Conservation (phyloP, 2,797 vertebrate species). For the Nyctalus aviator region DNA sequence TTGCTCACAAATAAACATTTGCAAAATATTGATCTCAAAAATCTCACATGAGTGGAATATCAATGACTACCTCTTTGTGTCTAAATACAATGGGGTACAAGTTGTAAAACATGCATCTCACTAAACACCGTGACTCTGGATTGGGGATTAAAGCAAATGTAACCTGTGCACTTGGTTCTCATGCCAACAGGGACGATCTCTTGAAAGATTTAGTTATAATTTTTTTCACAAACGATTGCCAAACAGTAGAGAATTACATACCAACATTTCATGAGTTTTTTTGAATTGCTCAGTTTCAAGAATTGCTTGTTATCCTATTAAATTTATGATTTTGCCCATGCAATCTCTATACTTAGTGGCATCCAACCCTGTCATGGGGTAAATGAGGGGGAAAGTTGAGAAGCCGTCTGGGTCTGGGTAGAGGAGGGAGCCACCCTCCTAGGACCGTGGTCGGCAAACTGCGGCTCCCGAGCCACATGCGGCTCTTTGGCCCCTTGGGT, state of each 20-base stretch:
- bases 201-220: background rate
- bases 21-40: slow-evolving; percentile 40
- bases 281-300: slow-evolving; percentile 11
- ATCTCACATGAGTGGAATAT: background rate
- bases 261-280: background rate
- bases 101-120: background rate
- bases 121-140: background rate
- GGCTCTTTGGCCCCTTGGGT: no score
- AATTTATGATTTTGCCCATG: background rate
- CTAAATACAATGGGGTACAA: background rate
- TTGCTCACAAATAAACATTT: background rate
- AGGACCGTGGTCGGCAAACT: no score
- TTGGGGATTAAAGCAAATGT: background rate
- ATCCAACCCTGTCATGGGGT: background rate
- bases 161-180: background rate
- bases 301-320: slow-evolving; percentile 37
- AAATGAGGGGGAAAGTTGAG: background rate
- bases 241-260: background rate
- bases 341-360: background rate
- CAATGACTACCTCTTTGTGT: background rate
- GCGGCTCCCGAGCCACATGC: no score
- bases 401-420: background rate
- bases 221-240: slow-evolving; percentile 3
- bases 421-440: background rate
- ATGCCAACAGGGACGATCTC: background rate